phyloP scores from a whole-genome alignment of 2,888 invertebrate species.

The Blomia tropicalis region DNA sequence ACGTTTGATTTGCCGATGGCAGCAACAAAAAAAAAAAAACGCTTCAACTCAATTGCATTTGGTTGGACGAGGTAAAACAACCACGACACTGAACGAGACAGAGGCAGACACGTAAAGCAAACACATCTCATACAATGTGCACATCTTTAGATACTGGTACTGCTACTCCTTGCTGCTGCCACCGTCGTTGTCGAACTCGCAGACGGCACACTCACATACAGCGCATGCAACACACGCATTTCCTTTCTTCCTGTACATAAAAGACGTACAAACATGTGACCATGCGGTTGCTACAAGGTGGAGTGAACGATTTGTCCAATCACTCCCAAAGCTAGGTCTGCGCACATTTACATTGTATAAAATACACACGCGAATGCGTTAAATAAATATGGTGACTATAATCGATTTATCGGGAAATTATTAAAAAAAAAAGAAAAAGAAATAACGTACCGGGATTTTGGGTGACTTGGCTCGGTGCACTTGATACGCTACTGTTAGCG shows the following conservation, averaged over 20 bases:
- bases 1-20: too few relatives aligned
- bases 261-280: neutral
- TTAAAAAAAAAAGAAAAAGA: neutral
- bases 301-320: too few relatives aligned
- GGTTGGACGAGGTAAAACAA: too few relatives aligned
- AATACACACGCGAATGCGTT: too few relatives aligned
- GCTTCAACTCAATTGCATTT: too few relatives aligned
- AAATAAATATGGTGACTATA: too few relatives aligned
- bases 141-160: neutral
- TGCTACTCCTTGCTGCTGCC: neutral
- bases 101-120: too few relatives aligned
- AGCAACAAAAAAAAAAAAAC: too few relatives aligned
- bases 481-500: neutral
- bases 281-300: neutral
- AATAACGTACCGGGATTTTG: neutral
- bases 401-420: neutral
- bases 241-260: neutral
- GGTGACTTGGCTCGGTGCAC: neutral
- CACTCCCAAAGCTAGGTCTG: too few relatives aligned
- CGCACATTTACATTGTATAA: too few relatives aligned
- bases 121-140: too few relatives aligned
- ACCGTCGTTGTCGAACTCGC: neutral
- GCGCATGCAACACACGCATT: neutral
- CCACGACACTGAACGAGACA: too few relatives aligned
- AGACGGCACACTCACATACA: neutral